Evolutionary conservation across 2,797 vertebrate genomes (phyloP), one percentile per base, ranked within the genome.

Genomic region (Smutsia gigantea): DNA sequence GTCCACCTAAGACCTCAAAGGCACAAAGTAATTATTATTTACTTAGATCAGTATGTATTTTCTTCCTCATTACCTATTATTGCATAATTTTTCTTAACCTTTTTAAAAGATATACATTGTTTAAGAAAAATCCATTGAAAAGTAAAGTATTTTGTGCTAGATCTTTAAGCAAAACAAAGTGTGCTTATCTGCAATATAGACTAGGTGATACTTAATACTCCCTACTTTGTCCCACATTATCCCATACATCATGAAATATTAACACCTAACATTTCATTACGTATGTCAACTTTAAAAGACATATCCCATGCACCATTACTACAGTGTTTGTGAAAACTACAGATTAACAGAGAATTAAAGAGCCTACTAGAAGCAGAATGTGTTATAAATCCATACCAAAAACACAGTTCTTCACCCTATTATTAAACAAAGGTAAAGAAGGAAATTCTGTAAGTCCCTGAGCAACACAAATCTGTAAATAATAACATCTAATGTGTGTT

Each of bases 61-160:
- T 86, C 42, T 91, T 91, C 42, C 14, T 66, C 66, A 59, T 84
- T 90, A 69, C 7, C 23, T 71, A 53, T 46, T 86, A 68, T 51
- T 63, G 5, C 1, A 42, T 79, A 78, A 75, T 61, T 91, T 94
- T 92, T 94, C 42, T 90, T 91, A 49, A 29, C 13, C 31, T 85
- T 93, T 75, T 46, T 10, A 87, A 85, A 87, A 69, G 19, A 75
- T 78, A 87, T 1, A 42, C 18, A 68, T 29, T 63, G 5, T 53
- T 94, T 63, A 78, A 93, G 39, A 84, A 87, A 46, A 97, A n/a
- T 10, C 25, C 4, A 82, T 55, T 89, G 49, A 95, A 87, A 96
- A 68, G 23, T 53, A 37, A 87, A 51, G 19, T 75, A 85, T 55
- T 91, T 77, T 86, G 37, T 77, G 15, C 57, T 51, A 74, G 34